Base-by-base conservation (phyloP, 2,113 vertebrate genomes). In the Alligator mississippiensis region DNA sequence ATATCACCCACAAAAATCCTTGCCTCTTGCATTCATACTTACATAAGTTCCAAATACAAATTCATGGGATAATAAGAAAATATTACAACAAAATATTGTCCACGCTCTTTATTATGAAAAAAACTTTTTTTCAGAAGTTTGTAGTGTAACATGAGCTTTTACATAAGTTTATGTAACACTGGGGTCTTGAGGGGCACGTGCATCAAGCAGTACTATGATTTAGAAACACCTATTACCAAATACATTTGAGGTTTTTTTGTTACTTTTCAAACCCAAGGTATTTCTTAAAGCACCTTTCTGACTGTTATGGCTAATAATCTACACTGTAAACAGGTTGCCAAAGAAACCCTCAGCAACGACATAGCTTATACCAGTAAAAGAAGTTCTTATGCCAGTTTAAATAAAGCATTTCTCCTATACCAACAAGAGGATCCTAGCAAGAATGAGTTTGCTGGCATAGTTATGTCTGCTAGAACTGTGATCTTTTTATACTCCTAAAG, bases 131-230 rank as follows among this genome's bases (percentile, higher is more conserved):
- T 87, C 55, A 68, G 83, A 82, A n/a, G 14, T 87, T 47, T 24
- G 57, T 61, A 61, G 62, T 22, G 13, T 63, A 90, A 30, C 74
- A 55, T 81, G 85, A 85, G 90, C 61, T 62, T 91, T 93, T 84
- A 84, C 72, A 84, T 14, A 55, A 76, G 66, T 18, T 85, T 91
- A 68, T 25, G 75, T 38, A 92, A 79, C 15, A 84, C 1, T 25
- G 25, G 34, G 63, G 72, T 38, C 66, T 15, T 77, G 75, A 82
- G 63, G 80, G 70, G 17, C 74, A 14, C 19, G 25, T 81, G 80
- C 87, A 77, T 47, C 27, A 84, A 91, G 62, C 64, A 79, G 28
- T 25, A 34, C 47, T 1, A 0, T 70, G 79, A 75, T 77, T 54
- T 83, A 68, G 76, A 24, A 90, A 91, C 38, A 75, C 34, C 54